Base-by-base conservation (phyloP, 2,113 vertebrate genomes). In the Calidris pygmaea region DNA sequence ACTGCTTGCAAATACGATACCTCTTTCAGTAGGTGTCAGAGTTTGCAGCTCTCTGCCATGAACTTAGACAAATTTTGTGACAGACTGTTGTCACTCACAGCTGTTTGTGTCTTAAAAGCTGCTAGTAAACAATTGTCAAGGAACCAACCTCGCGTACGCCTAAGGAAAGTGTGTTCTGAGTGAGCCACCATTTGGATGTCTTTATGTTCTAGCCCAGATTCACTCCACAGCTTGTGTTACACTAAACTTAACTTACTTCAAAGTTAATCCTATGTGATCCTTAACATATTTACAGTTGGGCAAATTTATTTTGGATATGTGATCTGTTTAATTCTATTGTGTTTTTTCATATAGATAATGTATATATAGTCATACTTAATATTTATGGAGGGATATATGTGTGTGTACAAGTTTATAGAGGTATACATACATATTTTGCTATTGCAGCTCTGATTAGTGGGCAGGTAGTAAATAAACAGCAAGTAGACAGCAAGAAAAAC, bases 31-130 rank as follows among this genome's bases (percentile, higher is more conserved):
- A 94, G 95, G 75, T 97, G 96, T 94, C 92, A 97, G 91, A 97
- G 90, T 97, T 96, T 96, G 91, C 93, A 97, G 89, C 92, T 97
- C 94, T 97, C 88, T 95, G 92, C 77, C 96, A 88, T 96, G 95
- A 97, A 96, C 95, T 97, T 97, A 92, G 93, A 91, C 95, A 94
- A 93, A 89, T 96, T 97, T 95, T 97, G 89, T 96, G 96, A 97
- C 94, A 97, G 95, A 96, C 75, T 95, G 93, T 95, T 98, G 95
- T 95, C 97, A 97, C 94, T 98, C 96, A 97, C 84, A 96, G 94
- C 94, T 97, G 92, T 95, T 96, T 96, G 84, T 97, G 87, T 91
- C 93, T 97, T 97, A 97, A 96, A 96, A 97, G 89, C 91, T 95
- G 94, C 90, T 96, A 97, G 95, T 96, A 97, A 97, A 97, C 92